Percentiles rank a stretch among this genome's conserved stretches.
Evolutionary conservation across 2,113 vertebrate species (phyloP).

Genomic region (Rhipidura dahli): DNA sequence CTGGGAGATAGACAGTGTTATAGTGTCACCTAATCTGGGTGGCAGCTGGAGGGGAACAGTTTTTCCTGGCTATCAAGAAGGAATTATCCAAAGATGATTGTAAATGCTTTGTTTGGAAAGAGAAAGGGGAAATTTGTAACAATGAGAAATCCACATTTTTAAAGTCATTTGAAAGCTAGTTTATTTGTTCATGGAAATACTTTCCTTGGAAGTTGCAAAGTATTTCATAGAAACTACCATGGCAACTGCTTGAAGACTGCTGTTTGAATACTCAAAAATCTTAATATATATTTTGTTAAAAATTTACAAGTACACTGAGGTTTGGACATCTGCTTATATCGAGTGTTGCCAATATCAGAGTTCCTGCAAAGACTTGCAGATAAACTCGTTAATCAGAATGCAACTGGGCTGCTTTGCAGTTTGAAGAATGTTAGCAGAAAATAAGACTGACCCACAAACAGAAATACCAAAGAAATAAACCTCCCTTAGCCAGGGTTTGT

Average conservation of each 20-base stretch:
- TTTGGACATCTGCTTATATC: background rate
- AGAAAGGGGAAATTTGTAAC: background rate
- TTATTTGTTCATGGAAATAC: conserved; percentile 33
- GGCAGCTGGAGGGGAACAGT: background rate
- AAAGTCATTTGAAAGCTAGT: background rate
- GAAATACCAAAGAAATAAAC: background rate
- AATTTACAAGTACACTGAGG: conserved; percentile 19
- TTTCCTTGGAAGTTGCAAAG: conserved; percentile 40
- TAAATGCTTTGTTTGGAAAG: conserved; percentile 22
- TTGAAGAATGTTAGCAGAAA: background rate
- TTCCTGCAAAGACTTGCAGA: background rate
- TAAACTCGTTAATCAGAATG: background rate
- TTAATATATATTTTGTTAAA: background rate
- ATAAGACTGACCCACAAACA: background rate
- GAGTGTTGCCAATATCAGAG: background rate
- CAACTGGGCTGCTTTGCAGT: background rate
- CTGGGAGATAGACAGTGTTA: background rate
- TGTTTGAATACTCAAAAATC: conserved; percentile 10
- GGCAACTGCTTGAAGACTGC: background rate
- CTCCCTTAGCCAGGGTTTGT: background rate
- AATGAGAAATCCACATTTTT: conserved; percentile 34
- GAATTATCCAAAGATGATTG: background rate
- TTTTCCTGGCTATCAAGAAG: conserved; percentile 43
- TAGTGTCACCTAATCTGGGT: background rate
- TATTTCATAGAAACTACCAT: conserved; percentile 11